Evolutionary conservation across 2,888 invertebrate genomes (phyloP), one percentile per base, ranked within the genome.

Genomic region (Eustalomyia histrio): DNA sequence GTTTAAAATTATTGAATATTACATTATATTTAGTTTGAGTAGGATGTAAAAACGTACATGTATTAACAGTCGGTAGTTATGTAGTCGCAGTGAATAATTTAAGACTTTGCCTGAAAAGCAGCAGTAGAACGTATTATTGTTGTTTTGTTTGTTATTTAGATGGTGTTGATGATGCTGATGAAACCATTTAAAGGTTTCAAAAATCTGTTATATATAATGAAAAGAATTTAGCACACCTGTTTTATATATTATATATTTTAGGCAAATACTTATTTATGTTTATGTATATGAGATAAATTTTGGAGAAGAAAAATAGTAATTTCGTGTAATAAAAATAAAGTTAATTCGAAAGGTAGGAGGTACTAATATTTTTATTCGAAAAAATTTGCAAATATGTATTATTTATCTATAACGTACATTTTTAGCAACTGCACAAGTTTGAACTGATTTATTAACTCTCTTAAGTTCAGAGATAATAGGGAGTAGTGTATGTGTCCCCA

Each of bases 211-310:
- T 61, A 12, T 61, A 33, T 50, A 71, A 55, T 47, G 53, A 35
- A 60, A 24, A 69, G 29, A 29, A 71, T 75, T 65, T 71, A 74
- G 39, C 71, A 71, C 71, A 80, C 71, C 75, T 75, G 79, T 61
- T 64, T 63, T 52, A n/a, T n/a, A n/a, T n/a, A n/a, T n/a, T n/a
- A n/a, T n/a, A n/a, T n/a, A n/a, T n/a, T n/a, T n/a, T n/a, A n/a
- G n/a, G n/a, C n/a, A n/a, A n/a, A n/a, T n/a, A 69, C 53, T 43
- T 60, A n/a, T 67, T 47, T 60, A 17, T 53, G 18, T 14, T n/a
- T 43, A 61, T 17, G 18, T 43, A 17, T 29, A 17, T 68, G 17
- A n/a, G 52, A 29, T 29, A 29, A 60, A 75, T 67, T 67, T 53
- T 53, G 12, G 43, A 14, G 16, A n/a, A 7, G 43, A 47, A 3